Evolutionary conservation across 2,888 invertebrate species (phyloP).

Genomic region (Cecidostiba fungosa): DNA sequence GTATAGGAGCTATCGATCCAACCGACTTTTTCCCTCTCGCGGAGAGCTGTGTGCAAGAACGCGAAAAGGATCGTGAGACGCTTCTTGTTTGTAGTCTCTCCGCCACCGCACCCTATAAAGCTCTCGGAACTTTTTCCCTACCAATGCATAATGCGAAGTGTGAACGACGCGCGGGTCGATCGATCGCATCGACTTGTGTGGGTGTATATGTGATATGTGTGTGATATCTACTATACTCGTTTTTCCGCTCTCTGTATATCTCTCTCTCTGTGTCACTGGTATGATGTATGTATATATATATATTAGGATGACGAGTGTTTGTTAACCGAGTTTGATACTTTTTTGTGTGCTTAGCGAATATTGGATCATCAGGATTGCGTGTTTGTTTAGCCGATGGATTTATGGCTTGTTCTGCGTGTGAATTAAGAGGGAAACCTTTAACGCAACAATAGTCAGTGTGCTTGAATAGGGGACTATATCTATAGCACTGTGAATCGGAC

Average conservation of each 20-base stretch:
- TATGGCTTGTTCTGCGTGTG: too few relatives aligned
- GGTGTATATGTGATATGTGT: not conserved
- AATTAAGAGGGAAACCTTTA: not conserved
- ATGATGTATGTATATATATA: not conserved
- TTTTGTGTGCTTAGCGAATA: not conserved
- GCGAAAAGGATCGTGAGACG: conserved; percentile 20
- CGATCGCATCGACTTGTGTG: not conserved
- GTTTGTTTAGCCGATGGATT: too few relatives aligned
- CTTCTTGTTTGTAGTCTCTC: not conserved
- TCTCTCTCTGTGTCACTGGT: not conserved
- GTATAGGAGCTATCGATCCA: conserved; percentile 26
- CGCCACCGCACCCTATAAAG: not conserved
- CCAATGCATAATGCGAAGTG: not conserved
- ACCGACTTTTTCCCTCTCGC: not conserved
- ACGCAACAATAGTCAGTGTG: not conserved
- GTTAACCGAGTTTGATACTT: not conserved
- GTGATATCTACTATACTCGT: not conserved
- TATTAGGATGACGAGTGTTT: not conserved
- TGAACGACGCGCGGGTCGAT: not conserved
- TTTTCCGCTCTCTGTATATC: not conserved
- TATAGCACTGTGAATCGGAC: not conserved
- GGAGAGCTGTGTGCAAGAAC: not conserved
- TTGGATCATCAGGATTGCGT: not conserved
- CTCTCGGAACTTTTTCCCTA: not conserved
- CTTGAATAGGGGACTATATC: not conserved